Evolutionary conservation across 2,888 invertebrate genomes (phyloP).

Genomic region (Sclerodermus sp.): DNA sequence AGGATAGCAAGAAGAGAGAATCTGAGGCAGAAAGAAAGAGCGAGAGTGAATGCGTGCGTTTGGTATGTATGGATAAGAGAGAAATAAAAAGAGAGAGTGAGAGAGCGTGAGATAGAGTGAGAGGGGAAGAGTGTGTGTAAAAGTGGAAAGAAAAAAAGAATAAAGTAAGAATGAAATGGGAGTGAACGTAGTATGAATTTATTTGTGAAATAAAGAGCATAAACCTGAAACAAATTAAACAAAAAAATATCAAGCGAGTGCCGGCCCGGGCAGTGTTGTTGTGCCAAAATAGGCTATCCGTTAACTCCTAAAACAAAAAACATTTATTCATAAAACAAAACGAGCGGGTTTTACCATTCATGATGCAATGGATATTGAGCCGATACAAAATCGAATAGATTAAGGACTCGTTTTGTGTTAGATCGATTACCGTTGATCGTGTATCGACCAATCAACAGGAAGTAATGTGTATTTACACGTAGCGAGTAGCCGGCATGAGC

Average conservation of each 20-base stretch:
- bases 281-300: constrained; percentile 55
- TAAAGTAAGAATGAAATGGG: too few relatives aligned
- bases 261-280: constrained; percentile 48
- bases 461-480: constrained; percentile 18
- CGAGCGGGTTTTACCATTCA: constrained; percentile 1
- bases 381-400: too few relatives aligned
- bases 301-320: constrained; percentile 24
- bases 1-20: constrained; percentile 4
- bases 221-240: constrained; percentile 3
- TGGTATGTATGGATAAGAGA: too few relatives aligned
- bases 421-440: not conserved
- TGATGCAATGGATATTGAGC: not conserved
- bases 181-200: too few relatives aligned
- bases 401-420: not conserved
- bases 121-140: constrained; percentile 17
- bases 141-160: too few relatives aligned
- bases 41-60: constrained; percentile 18
- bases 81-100: constrained; percentile 8
- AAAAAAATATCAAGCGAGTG: constrained; percentile 45
- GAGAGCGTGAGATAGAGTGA: constrained; percentile 15
- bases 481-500: constrained; percentile 55
- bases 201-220: not conserved
- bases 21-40: constrained; percentile 14
- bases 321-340: constrained; percentile 11
- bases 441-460: constrained; percentile 24